These are phyloP conservation scores for Acrossocheilus wenchowensis DNA, from an alignment of 2,797 vertebrate genomes.

Conservation along the genomic window DNA sequence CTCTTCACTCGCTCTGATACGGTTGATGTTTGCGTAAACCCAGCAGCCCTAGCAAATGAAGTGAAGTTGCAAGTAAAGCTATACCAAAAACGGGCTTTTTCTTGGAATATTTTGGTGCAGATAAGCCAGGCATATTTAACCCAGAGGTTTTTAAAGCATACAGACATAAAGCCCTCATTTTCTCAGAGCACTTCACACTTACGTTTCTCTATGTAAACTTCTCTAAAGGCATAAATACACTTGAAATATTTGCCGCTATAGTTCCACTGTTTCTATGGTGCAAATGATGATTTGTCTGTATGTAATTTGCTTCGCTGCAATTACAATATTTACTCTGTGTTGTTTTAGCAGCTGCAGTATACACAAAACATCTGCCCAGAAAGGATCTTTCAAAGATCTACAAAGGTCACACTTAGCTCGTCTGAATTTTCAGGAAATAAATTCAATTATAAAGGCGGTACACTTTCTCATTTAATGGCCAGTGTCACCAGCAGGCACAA, in stretches of 20 bases:
- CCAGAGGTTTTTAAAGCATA: not conserved
- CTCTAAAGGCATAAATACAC: not conserved
- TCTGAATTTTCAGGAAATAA: conserved; percentile 5
- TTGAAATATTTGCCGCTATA: not conserved
- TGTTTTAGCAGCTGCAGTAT: conserved; percentile 30
- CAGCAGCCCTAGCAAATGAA: not conserved
- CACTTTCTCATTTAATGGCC: conserved; percentile 14
- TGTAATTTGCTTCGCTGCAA: conserved; percentile 1
- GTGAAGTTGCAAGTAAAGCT: not conserved
- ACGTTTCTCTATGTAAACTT: not conserved
- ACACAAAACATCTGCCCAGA: conserved; percentile 31
- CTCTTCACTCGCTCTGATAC: not conserved
- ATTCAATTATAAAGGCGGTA: not conserved
- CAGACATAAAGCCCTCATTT: not conserved
- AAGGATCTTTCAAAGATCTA: conserved; percentile 13
- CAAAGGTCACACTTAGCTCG: conserved; percentile 5
- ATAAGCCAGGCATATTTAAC: not conserved
- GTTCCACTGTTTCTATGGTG: too few species aligned
- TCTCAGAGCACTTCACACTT: not conserved
- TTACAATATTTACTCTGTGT: conserved; percentile 39
- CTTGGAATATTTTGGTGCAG: not conserved
- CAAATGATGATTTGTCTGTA: conserved; percentile 14
- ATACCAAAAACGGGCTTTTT: not conserved
- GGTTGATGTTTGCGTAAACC: not conserved
- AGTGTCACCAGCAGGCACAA: conserved; percentile 28